phyloP scores from a whole-genome alignment of 2,797 vertebrate genomes.

The Potorous gilbertii region DNA sequence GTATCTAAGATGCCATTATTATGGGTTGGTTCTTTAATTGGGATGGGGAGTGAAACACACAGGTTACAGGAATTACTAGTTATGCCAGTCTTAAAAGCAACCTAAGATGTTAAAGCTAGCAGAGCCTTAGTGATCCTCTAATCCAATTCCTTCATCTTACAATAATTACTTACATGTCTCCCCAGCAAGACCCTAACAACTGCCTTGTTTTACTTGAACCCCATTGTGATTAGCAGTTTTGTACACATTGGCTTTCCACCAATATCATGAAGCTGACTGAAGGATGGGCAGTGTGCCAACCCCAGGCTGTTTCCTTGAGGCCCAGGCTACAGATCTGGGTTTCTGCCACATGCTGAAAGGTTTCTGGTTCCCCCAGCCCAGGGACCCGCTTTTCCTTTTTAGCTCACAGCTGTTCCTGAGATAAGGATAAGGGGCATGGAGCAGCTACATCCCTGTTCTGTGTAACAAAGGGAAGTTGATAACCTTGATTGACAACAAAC shows the following conservation, averaged over 20 bases:
- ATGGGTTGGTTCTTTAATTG: background rate
- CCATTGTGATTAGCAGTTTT: background rate
- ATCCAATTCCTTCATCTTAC: background rate
- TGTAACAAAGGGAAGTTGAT: background rate
- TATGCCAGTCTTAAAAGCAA: background rate
- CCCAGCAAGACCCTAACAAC: background rate
- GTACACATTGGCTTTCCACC: background rate
- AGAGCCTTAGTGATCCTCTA: background rate
- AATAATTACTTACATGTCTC: background rate
- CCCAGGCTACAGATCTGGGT: background rate
- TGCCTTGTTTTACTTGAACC: background rate
- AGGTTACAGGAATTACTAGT: background rate
- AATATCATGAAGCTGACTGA: background rate
- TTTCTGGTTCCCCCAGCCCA: background rate
- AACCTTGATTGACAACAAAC: background rate
- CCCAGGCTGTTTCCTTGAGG: background rate
- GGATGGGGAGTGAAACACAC: background rate
- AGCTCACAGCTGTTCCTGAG: background rate
- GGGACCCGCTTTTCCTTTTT: background rate
- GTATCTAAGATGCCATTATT: background rate
- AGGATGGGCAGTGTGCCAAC: background rate
- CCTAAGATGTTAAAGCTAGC: background rate
- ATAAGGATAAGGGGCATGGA: background rate
- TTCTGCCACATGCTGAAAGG: background rate
- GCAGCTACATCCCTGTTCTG: background rate